Conservation (phyloP, 2,113 vertebrate species). For the Phyllopteryx taeniolatus region DNA sequence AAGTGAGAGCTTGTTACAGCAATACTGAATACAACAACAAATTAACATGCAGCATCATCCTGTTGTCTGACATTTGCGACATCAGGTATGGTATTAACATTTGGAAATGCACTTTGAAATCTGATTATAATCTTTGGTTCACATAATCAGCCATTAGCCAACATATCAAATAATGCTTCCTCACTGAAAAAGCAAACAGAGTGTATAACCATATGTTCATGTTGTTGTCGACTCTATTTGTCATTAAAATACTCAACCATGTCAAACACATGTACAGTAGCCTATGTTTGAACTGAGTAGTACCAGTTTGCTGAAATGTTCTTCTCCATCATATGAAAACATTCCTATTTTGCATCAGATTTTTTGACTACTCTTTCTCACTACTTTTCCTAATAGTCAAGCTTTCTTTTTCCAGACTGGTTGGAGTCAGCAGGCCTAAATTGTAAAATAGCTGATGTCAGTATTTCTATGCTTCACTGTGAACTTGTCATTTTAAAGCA, state of each 20-base stretch:
- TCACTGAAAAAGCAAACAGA: slow-evolving; percentile 12
- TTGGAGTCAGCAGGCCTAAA: not conserved
- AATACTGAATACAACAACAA: slow-evolving; percentile 47
- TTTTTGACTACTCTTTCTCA: not conserved
- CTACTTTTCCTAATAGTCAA: not conserved
- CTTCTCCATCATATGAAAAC: not conserved
- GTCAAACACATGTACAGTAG: not conserved
- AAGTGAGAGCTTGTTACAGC: slow-evolving; percentile 30
- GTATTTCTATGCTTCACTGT: not conserved
- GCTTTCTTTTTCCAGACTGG: not conserved
- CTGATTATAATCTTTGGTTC: slow-evolving; percentile 50
- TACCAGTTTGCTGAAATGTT: not conserved
- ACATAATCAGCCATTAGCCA: slow-evolving; percentile 21
- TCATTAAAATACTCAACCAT: not conserved
- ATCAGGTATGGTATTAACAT: slow-evolving; percentile 17
- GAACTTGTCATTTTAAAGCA: not conserved
- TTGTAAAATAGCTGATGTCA: not conserved
- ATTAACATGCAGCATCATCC: slow-evolving; percentile 57
- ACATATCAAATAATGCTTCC: slow-evolving; percentile 5
- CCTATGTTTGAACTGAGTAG: not conserved
- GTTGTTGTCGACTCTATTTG: not conserved
- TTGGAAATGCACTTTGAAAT: slow-evolving; percentile 31
- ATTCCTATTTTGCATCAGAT: not conserved
- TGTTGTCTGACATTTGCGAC: slow-evolving; percentile 22
- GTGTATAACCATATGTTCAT: not conserved